These are phyloP conservation scores for Eupeodes corollae DNA, from an alignment of 1,140 invertebrate species.

Conservation along the genomic window DNA sequence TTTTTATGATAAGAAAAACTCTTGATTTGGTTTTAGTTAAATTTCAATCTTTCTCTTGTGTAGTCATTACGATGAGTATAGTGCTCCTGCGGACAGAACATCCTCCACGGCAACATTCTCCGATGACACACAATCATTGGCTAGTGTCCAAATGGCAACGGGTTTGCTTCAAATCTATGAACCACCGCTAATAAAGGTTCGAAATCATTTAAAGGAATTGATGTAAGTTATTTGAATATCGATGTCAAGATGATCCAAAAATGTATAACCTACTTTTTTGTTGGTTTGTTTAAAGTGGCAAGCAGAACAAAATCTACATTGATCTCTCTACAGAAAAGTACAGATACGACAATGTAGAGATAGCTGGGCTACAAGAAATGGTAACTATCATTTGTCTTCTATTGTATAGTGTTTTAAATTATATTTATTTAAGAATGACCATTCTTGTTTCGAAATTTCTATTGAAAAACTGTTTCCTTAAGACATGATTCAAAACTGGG, in stretches of 20 bases:
- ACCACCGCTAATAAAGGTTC: constrained; percentile 18
- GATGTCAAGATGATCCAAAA: background rate
- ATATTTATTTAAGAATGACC: background rate
- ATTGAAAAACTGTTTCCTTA: background rate
- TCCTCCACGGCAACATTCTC: no score
- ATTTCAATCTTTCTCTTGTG: no score
- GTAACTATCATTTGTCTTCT: constrained; percentile 8
- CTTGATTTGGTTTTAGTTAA: no score
- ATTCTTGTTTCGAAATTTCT: background rate
- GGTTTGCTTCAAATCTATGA: constrained; percentile 24
- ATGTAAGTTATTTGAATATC: constrained; percentile 16
- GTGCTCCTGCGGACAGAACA: no score
- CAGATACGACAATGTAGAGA: constrained; percentile 26
- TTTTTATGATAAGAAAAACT: no score
- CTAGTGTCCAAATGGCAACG: constrained; percentile 19
- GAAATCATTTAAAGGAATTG: constrained; percentile 25
- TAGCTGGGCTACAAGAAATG: constrained; percentile 25
- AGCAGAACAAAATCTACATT: constrained; percentile 34
- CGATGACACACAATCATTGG: background rate
- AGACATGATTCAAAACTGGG: background rate
- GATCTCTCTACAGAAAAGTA: constrained; percentile 31
- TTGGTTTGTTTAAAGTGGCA: constrained; percentile 12
- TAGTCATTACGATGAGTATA: no score
- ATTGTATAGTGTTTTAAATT: no score
- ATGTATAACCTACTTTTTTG: background rate